Percentiles rank a stretch among this genome's conserved stretches.
Conservation (phyloP, 2,888 invertebrate genomes). For the Macrophya alboannulata region DNA sequence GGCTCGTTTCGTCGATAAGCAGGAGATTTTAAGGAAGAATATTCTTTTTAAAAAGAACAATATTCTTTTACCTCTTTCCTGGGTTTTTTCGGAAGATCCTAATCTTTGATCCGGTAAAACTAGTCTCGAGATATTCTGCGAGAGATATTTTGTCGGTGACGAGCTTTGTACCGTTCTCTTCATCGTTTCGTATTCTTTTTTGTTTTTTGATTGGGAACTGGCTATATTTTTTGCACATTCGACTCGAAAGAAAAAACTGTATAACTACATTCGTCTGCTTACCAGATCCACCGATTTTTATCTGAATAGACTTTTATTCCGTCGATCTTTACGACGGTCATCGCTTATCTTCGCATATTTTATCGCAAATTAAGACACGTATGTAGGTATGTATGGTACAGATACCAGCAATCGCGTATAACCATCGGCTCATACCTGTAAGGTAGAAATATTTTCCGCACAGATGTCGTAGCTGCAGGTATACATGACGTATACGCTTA, state of each 20-base stretch:
- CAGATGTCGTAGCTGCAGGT: slow-evolving; percentile 30
- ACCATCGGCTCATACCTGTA: background rate
- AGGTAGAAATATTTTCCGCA: background rate
- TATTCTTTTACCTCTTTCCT: background rate
- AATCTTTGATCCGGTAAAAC: background rate
- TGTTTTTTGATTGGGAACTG: background rate
- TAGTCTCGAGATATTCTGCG: background rate
- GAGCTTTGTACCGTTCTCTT: background rate
- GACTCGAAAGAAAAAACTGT: background rate
- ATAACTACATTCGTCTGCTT: background rate
- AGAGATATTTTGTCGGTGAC: background rate
- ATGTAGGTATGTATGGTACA: background rate
- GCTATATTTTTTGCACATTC: background rate
- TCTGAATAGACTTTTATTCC: background rate
- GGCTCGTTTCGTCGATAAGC: background rate
- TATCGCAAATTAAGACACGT: background rate
- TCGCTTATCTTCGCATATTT: background rate
- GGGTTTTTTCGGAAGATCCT: background rate
- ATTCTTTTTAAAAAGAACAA: background rate
- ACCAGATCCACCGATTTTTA: background rate
- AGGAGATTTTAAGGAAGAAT: background rate
- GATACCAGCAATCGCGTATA: background rate
- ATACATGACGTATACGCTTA: background rate
- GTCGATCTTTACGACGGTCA: background rate
- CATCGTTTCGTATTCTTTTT: background rate